Percentiles rank a stretch among this genome's conserved stretches.
Evolutionary conservation across 2,888 invertebrate species (phyloP).

Genomic region (Lordiphosa andalusiaca): DNA sequence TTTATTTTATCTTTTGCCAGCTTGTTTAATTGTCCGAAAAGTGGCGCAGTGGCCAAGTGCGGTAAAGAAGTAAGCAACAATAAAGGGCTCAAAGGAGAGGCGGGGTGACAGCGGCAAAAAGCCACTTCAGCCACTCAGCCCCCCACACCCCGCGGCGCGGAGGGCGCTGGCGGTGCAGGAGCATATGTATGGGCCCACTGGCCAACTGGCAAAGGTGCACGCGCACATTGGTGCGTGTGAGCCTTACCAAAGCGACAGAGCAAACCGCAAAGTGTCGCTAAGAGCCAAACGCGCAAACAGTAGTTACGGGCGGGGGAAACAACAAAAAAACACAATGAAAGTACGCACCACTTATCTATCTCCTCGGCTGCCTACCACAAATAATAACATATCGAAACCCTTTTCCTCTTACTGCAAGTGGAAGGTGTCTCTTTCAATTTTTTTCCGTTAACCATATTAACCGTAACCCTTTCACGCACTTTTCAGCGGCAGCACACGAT

Average conservation of each 20-base stretch:
- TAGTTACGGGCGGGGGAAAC: constrained; percentile 1
- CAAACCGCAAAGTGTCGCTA: constrained; percentile 19
- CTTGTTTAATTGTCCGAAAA: constrained; percentile 56
- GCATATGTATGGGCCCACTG: no score
- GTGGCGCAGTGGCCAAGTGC: constrained; percentile 9
- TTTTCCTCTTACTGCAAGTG: constrained; percentile 16
- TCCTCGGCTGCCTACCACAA: constrained; percentile 37
- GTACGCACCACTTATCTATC: constrained; percentile 38
- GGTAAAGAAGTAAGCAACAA: constrained; percentile 10
- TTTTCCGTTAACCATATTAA: constrained; percentile 11
- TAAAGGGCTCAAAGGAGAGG: constrained; percentile 2
- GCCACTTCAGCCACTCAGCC: constrained; percentile 1
- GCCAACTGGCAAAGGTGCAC: constrained; percentile 2
- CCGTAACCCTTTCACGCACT: constrained; percentile 60
- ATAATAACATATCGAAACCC: constrained; percentile 56
- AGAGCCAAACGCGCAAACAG: constrained; percentile 9
- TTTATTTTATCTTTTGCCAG: constrained; percentile 23
- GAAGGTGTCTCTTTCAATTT: constrained; percentile 8
- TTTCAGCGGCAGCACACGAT: constrained; percentile 29
- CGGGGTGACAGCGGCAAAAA: not conserved
- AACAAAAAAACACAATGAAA: not conserved
- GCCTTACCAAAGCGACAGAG: constrained; percentile 4
- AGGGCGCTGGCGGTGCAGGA: no score
- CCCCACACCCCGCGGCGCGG: no score
- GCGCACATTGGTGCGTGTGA: constrained; percentile 9